Base-by-base conservation (phyloP, 2,797 vertebrate species). In the Coregonus ussuriensis region DNA sequence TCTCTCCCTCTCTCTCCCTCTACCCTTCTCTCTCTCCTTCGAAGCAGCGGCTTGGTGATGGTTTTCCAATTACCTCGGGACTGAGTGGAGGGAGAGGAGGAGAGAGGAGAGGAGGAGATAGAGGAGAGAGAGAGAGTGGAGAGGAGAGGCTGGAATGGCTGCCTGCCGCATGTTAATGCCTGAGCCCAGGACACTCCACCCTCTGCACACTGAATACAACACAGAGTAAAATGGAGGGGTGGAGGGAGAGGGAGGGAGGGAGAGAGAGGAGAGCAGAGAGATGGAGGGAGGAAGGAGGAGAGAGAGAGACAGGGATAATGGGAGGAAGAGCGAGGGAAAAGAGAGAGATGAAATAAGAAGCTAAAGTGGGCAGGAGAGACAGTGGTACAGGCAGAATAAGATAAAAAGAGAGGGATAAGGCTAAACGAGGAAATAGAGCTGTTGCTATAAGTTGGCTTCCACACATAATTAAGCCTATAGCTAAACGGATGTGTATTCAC, bases 31-130 rank as follows among this genome's bases (percentile, higher is more conserved):
- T 72, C 79, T 71, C 69, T 77, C 84, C 75, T 82, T 87, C 66
- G 75, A 88, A 90, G 90, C 92, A 91, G 85, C 68, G 76, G 77
- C 88, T 91, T 79, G 82, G 83, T 89, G 91, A 94, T 84, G 91
- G 89, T 89, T 94, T 94, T 94, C 92, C 93, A 93, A 94, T 94
- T 93, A 95, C 91, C 86, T 86, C 87, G 87, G 89, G 90, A 91
- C 88, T 82, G 85, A 85, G 56, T 6, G 2, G 56, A 25, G 56
- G 6, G 56, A 7, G n/a, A 59, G n/a, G n/a, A 59, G 18, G 18
- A 47, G 9, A 47, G 56, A n/a, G n/a, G 9, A 47, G 41, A 9
- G 41, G 41, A 47, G 41, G 41, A 56, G 56, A 62, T n/a, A 62
- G n/a, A 18, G 7, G 6, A 21, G n/a, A 9, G 41, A 9, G 41